Conservation (phyloP, 2,797 vertebrate genomes). For the Triplophysa bombifrons region DNA sequence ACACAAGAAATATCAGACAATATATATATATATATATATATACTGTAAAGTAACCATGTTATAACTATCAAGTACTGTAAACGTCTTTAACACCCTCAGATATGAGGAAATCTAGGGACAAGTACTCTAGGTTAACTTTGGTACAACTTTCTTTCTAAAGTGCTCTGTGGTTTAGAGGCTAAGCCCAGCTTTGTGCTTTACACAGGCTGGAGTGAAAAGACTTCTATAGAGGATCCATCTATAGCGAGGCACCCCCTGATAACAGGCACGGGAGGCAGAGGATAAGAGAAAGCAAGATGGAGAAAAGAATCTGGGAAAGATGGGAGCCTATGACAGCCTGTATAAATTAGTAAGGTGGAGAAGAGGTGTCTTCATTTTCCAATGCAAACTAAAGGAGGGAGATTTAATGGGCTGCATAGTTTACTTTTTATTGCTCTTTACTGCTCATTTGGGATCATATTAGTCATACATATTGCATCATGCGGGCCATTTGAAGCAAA, state of each 20-base stretch:
- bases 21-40: background rate
- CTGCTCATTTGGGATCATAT: too few species aligned
- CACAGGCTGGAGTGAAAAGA: slow-evolving; percentile 81
- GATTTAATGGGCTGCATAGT: background rate
- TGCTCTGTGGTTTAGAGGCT: slow-evolving; percentile 31
- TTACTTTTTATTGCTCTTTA: too few species aligned
- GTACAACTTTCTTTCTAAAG: background rate
- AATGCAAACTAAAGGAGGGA: background rate
- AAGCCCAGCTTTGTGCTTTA: slow-evolving; percentile 27
- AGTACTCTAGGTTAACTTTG: background rate
- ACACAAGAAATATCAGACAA: background rate
- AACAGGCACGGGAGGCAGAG: slow-evolving; percentile 58
- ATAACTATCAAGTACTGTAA: background rate
- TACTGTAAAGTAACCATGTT: background rate
- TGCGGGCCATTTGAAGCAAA: background rate
- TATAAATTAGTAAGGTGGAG: background rate
- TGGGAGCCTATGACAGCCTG: background rate
- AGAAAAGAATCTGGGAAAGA: background rate
- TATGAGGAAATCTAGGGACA: background rate
- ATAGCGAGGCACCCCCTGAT: slow-evolving; percentile 80
- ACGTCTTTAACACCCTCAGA: background rate
- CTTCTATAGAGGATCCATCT: slow-evolving; percentile 82
- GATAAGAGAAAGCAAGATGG: background rate
- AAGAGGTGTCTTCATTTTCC: background rate
- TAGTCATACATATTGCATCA: too few species aligned